Base-by-base conservation (phyloP, 1,140 invertebrate genomes). In the Brachionus sp. region DNA sequence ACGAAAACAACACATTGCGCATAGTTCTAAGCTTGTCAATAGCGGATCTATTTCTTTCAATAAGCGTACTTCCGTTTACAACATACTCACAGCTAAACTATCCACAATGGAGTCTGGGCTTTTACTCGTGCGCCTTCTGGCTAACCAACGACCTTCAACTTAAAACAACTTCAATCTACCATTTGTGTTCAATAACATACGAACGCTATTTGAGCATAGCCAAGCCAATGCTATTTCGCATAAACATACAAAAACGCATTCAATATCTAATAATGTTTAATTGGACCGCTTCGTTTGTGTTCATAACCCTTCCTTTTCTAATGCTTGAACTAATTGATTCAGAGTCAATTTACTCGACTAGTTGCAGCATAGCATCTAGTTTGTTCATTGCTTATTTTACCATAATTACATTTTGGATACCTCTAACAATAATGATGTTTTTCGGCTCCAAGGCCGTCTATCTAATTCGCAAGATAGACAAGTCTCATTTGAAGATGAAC, bases 1-100 rank as follows among this genome's bases (percentile, higher is more conserved):
- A 39, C 25, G 42, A 33, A 57, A 83, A 68, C 19, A 83, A 66
- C 37, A 83, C 80, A 80, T n/a, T 80, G 37, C 39, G 44, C 23
- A 83, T 83, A 10, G 50, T 83, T 4, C 25, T 83, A 19, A 83
- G 80, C 66, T 25, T 83, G 25, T 83, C 80, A 29, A 68, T 70
- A 46, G 44, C 80, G 9, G 80, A 83, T 29, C 25, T 83, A 16
- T 50, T 73, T 25, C 23, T 83, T 5, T 68, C 80, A 9, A 25
- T 70, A 35, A 46, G 23, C 13, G 64, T 70, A 4, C 25, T 83
- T 44, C 80, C 80, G 13, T 70, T 83, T 35, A 50, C 80, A 13
- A 83, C 37, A 42, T 83, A 83, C 13, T 16, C 62, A 6, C 80
- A 73, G 42, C 9, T 62, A 13, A 35, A 19, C 33, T 66, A 35